A percentile compares a stretch with the other conserved stretches of the same genome.
phyloP scores from a whole-genome alignment of 2,113 vertebrate species.

The Falco punctatus region DNA sequence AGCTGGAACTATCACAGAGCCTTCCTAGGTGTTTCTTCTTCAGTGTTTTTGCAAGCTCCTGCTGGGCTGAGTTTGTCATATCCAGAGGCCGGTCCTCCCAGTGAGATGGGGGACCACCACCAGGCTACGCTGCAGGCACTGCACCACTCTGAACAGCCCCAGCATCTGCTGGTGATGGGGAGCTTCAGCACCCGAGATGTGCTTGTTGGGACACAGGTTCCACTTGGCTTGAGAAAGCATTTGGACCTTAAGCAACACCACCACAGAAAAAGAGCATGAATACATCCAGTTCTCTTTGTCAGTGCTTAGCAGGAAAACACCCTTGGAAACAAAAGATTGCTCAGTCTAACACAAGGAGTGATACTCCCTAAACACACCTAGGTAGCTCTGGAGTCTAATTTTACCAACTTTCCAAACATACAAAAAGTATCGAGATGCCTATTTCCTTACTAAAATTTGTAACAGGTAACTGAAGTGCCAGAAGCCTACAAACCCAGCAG shows the following conservation, averaged over 20 bases:
- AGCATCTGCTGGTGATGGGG: not conserved
- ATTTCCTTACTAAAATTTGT: not conserved
- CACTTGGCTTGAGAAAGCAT: not conserved
- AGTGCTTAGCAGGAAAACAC: not conserved
- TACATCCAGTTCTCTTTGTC: not conserved
- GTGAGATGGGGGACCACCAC: not conserved
- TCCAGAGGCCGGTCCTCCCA: not conserved
- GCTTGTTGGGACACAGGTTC: not conserved
- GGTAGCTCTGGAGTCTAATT: not conserved
- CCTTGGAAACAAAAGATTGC: not conserved
- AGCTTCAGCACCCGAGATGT: not conserved
- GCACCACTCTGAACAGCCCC: not conserved
- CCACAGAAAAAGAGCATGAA: fast-evolving
- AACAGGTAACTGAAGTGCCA: not conserved
- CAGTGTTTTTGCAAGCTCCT: not conserved
- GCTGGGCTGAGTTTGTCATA: not conserved
- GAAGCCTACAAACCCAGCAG: not conserved
- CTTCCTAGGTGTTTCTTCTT: not conserved
- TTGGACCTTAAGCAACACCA: not conserved
- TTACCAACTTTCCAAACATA: not conserved
- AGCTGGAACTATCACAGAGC: not conserved
- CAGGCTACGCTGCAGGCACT: not conserved
- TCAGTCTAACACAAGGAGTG: not conserved
- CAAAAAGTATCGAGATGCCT: not conserved
- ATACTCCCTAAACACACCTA: not conserved